Conservation (phyloP, 30 jellyfish, hydroid and myxozoan species). For the Nemopilema nomurai region DNA sequence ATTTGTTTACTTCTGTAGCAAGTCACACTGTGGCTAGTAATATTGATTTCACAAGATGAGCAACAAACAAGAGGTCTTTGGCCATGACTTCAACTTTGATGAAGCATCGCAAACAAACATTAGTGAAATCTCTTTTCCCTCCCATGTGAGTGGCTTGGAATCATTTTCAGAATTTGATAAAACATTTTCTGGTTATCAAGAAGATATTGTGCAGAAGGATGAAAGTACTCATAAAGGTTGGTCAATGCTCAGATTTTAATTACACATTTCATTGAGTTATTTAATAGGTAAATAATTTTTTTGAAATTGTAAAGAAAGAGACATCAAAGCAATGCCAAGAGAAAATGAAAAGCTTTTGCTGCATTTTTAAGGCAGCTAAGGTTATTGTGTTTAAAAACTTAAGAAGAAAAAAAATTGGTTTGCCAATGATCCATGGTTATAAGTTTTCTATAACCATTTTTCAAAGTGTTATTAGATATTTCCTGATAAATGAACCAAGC, state of each 20-base stretch:
- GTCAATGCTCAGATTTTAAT: not conserved
- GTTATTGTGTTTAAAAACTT: too few species aligned
- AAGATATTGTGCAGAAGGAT: constrained; percentile 12
- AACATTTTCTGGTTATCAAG: constrained; percentile 17
- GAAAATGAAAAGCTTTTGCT: too few species aligned
- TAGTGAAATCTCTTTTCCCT: constrained; percentile 86
- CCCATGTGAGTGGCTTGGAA: constrained; percentile 94
- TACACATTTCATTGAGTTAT: too few species aligned
- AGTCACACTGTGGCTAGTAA: not conserved
- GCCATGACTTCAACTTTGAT: constrained; percentile 11
- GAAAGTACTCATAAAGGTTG: not conserved
- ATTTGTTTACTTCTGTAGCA: not conserved
- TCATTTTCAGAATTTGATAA: constrained; percentile 83
- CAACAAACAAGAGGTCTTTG: not conserved
- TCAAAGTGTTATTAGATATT: too few species aligned
- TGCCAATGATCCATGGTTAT: not conserved
- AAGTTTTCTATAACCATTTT: not conserved
- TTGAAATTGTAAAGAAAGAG: too few species aligned
- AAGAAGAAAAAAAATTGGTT: not conserved
- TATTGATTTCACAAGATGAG: not conserved
- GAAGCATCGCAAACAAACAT: constrained; percentile 49
- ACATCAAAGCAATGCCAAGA: too few species aligned
- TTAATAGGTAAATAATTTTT: not conserved
- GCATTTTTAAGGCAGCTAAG: too few species aligned
- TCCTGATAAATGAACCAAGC: too few species aligned